phyloP scores from a whole-genome alignment of 2,113 vertebrate genomes.

The Dascyllus trimaculatus region DNA sequence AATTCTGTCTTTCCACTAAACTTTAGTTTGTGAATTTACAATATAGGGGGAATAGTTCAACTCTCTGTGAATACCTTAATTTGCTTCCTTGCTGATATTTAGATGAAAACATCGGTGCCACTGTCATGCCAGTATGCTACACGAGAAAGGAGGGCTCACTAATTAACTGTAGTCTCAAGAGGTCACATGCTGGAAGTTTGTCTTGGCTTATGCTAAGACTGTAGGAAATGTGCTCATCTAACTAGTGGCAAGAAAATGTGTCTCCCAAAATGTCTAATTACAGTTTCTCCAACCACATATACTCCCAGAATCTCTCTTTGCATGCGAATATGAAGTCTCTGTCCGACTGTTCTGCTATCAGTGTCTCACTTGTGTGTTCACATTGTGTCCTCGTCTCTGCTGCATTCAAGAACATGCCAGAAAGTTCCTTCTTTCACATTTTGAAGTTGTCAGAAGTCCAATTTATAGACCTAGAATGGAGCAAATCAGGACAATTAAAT shows the following conservation, averaged over 20 bases:
- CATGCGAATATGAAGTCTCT: neutral
- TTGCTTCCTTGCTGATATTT: neutral
- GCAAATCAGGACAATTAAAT: neutral
- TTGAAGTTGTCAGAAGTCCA: neutral
- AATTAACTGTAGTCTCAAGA: neutral
- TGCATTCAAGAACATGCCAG: no score
- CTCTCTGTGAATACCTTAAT: neutral
- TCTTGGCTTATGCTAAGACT: neutral
- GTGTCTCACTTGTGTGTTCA: slow-evolving; percentile 1
- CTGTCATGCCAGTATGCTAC: neutral
- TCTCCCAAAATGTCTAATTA: neutral
- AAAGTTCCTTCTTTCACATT: neutral
- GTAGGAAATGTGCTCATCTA: neutral
- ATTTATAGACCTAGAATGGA: neutral
- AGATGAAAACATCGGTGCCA: neutral
- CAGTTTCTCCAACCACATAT: neutral
- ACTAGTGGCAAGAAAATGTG: no score
- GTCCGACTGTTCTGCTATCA: neutral
- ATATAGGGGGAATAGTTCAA: neutral
- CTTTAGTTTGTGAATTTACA: neutral
- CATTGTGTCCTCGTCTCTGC: neutral
- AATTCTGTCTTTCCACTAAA: neutral
- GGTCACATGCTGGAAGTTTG: neutral
- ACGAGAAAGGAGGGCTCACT: neutral
- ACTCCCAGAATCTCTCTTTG: neutral